Percentiles rank a stretch among this genome's conserved stretches.
These are phyloP conservation scores for Syngnathoides biaculeatus DNA, from an alignment of 2,113 vertebrate species.

Conservation along the genomic window DNA sequence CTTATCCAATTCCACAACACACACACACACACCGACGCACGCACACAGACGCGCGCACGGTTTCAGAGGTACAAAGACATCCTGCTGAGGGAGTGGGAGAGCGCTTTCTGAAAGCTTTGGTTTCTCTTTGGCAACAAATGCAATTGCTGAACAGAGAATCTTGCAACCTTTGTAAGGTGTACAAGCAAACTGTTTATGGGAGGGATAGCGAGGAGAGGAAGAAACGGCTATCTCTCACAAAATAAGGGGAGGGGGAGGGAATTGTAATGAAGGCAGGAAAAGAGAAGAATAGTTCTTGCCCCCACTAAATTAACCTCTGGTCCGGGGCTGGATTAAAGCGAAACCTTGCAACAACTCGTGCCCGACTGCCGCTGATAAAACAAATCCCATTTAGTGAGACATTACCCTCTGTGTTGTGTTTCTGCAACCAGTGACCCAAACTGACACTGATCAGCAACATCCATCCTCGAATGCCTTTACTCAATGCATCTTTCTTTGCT, in stretches of 20 bases:
- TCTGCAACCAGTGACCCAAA: constrained; percentile 58
- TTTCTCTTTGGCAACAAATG: constrained; percentile 50
- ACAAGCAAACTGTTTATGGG: constrained; percentile 37
- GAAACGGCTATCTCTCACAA: constrained; percentile 9
- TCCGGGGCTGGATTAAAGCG: constrained; percentile 45
- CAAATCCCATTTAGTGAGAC: constrained; percentile 70
- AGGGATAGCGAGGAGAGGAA: constrained; percentile 9
- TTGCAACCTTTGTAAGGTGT: constrained; percentile 26
- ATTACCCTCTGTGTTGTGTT: constrained; percentile 56
- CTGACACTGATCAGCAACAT: constrained; percentile 60
- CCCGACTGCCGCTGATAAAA: constrained; percentile 51
- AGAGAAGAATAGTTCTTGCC: constrained; percentile 35
- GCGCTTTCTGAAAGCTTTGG: constrained; percentile 52
- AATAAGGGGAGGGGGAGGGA: constrained; percentile 5
- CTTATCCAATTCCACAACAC: constrained; percentile 62
- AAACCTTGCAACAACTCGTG: constrained; percentile 43
- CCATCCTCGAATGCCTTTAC: constrained; percentile 67
- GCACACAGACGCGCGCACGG: constrained; percentile 38
- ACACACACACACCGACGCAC: constrained; percentile 47
- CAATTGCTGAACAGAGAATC: constrained; percentile 35
- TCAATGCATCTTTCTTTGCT: constrained; percentile 33
- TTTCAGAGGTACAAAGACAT: constrained; percentile 62
- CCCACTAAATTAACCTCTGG: constrained; percentile 56
- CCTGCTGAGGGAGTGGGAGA: constrained; percentile 59
- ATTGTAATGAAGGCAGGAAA: constrained; percentile 33